phyloP scores from a whole-genome alignment of 2,888 invertebrate species.

The Aspidiotus destructor region DNA sequence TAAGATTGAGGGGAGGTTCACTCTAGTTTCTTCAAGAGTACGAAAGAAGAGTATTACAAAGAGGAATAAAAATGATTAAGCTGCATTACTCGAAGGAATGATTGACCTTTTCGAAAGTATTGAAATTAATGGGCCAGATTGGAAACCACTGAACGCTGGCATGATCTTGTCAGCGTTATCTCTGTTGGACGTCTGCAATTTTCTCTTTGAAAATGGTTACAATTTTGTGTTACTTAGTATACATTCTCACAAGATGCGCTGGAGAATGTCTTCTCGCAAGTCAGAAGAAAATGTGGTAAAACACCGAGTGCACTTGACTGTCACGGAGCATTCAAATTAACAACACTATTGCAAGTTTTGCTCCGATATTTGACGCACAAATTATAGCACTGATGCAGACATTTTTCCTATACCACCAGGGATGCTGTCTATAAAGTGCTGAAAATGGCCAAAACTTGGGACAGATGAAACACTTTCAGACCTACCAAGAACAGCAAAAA shows the following conservation, averaged over 20 bases:
- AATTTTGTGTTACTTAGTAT: background rate
- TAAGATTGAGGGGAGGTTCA: conserved; percentile 5
- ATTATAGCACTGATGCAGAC: background rate
- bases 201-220: background rate
- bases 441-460: no score
- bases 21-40: conserved; percentile 11
- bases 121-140: background rate
- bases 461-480: no score
- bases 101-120: conserved; percentile 14
- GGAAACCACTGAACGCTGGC: background rate
- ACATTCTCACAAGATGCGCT: background rate
- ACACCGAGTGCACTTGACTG: background rate
- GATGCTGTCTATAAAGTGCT: no score
- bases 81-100: background rate
- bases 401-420: background rate
- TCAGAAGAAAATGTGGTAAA: background rate
- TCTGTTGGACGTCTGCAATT: background rate
- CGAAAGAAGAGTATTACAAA: conserved; percentile 16
- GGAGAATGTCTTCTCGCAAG: background rate
- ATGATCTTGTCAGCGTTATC: background rate
- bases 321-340: background rate
- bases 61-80: conserved; percentile 1
- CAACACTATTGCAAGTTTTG: background rate
- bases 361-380: background rate
- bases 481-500: no score